These are phyloP conservation scores for Pygoscelis antarcticus DNA, from an alignment of 2,113 vertebrate species.

Conservation along the genomic window DNA sequence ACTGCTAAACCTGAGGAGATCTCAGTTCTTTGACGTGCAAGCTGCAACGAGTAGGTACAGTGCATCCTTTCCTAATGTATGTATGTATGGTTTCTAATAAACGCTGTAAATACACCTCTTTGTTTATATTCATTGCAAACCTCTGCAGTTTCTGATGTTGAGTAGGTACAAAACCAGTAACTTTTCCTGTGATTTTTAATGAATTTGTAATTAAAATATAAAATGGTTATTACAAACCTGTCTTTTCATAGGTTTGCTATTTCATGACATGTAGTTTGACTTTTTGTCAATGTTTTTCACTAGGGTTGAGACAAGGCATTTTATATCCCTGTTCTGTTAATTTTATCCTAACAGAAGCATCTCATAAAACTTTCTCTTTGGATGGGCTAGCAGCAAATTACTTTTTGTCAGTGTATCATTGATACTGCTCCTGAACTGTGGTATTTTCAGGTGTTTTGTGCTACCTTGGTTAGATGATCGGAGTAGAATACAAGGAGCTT, in stretches of 20 bases:
- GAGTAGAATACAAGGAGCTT: neutral
- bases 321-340: neutral
- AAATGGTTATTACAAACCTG: neutral
- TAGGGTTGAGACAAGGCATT: neutral
- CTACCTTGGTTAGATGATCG: neutral
- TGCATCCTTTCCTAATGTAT: conserved; percentile 62
- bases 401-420: neutral
- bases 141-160: neutral
- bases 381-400: neutral
- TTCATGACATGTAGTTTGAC: neutral
- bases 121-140: conserved; percentile 46
- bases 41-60: conserved; percentile 76
- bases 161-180: neutral
- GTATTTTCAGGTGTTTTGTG: neutral
- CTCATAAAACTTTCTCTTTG: neutral
- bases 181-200: conserved; percentile 1
- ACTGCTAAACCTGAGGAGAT: conserved; percentile 50
- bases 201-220: conserved; percentile 41
- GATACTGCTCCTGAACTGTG: neutral
- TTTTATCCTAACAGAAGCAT: neutral
- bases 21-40: conserved; percentile 18
- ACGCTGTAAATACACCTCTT: conserved; percentile 74
- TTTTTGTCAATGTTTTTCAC: neutral
- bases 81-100: conserved; percentile 80
- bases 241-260: conserved; percentile 11